phyloP scores from a whole-genome alignment of 2,888 invertebrate species.

The Xanthia icteritia region DNA sequence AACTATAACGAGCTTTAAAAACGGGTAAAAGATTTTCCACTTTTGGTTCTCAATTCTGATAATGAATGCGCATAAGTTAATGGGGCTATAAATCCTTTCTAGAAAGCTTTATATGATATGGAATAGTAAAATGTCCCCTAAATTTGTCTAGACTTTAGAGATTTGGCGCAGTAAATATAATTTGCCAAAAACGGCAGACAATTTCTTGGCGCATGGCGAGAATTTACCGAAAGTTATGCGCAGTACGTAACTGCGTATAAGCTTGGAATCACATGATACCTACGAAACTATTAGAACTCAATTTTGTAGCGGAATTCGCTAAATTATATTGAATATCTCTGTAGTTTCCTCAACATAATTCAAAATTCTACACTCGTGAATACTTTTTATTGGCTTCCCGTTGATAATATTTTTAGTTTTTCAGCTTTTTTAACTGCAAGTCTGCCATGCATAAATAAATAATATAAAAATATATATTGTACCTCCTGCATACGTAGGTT shows the following conservation, averaged over 20 bases:
- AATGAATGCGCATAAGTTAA: not conserved
- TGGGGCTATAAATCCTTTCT: not conserved
- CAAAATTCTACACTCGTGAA: not conserved
- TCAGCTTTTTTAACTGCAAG: not conserved
- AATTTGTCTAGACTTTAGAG: conserved; percentile 38
- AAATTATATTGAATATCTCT: not conserved
- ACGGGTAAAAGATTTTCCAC: not conserved
- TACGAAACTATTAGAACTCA: not conserved
- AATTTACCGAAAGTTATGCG: not conserved
- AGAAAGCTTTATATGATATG: not conserved
- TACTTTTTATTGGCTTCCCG: not conserved
- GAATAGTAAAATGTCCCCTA: conserved; percentile 11
- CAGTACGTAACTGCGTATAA: not conserved
- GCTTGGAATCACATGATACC: not conserved
- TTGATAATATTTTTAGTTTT: not conserved
- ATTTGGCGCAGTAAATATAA: conserved; percentile 33
- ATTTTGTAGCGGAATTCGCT: not conserved
- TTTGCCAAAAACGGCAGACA: conserved; percentile 28
- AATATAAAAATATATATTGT: not conserved
- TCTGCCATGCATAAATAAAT: not conserved
- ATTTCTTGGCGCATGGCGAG: conserved; percentile 37
- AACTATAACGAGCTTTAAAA: not conserved
- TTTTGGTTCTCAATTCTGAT: not conserved
- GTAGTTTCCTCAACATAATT: not conserved
- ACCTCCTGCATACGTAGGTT: not conserved